Evolutionary conservation across 2,888 invertebrate genomes (phyloP).

Genomic region (Liposcelis brunnea): DNA sequence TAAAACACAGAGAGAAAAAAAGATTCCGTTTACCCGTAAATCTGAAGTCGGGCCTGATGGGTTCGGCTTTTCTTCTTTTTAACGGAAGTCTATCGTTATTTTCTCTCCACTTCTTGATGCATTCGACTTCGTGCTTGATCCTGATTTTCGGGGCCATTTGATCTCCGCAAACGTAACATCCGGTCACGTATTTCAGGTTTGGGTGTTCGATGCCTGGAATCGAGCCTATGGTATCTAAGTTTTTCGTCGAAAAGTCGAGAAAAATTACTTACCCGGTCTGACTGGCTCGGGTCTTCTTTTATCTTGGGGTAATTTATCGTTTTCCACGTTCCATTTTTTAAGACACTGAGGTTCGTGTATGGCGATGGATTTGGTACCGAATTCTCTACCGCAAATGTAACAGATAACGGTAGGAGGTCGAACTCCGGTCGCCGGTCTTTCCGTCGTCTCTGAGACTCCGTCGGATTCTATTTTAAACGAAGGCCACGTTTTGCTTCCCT

Average conservation of each 20-base stretch:
- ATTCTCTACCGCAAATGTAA: constrained; percentile 46
- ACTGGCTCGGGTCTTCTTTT: constrained; percentile 36
- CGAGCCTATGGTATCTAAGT: too few relatives aligned
- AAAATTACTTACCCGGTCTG: constrained; percentile 35
- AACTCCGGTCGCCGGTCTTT: neutral
- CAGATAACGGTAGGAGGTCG: constrained; percentile 29
- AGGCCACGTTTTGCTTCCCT: neutral
- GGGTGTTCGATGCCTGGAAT: too few relatives aligned
- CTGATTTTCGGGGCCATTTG: neutral
- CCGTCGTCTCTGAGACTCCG: neutral
- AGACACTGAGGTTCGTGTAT: constrained; percentile 51
- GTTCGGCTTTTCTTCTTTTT: neutral
- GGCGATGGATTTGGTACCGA: constrained; percentile 39
- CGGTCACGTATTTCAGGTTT: neutral
- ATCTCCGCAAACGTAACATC: constrained; percentile 4
- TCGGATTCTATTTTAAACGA: neutral
- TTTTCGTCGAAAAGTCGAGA: too few relatives aligned
- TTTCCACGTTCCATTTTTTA: constrained; percentile 42
- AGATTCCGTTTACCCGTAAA: constrained; percentile 6
- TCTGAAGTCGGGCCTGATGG: neutral
- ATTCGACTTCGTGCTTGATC: neutral
- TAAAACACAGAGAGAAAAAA: too few relatives aligned
- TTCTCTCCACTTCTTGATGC: neutral
- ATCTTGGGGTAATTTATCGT: constrained; percentile 36
- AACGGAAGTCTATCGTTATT: neutral